These are phyloP conservation scores for Odontophorus gujanensis DNA, from an alignment of 2,113 vertebrate genomes.

Conservation along the genomic window DNA sequence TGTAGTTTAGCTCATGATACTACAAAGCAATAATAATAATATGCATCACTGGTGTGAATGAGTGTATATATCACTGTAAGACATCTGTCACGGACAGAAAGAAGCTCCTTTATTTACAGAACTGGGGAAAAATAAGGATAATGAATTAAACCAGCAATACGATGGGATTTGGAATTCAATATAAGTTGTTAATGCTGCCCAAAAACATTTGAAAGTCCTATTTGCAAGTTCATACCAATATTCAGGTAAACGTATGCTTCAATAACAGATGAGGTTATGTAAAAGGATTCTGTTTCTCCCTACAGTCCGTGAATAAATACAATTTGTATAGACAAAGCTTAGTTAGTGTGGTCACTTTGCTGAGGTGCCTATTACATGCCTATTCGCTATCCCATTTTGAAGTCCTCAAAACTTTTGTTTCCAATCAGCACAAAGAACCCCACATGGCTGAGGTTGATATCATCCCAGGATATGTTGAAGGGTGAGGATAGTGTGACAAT, in stretches of 20 bases:
- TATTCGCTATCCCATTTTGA: not conserved
- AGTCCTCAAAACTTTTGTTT: not conserved
- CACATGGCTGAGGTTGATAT: not conserved
- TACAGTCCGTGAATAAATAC: not conserved
- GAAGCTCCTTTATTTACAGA: not conserved
- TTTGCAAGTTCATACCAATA: not conserved
- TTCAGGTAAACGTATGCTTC: not conserved
- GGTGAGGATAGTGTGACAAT: not conserved
- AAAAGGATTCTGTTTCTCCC: not conserved
- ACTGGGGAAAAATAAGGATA: conserved; percentile 16
- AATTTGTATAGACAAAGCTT: not conserved
- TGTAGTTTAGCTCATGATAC: not conserved
- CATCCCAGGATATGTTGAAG: not conserved
- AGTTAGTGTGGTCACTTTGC: not conserved
- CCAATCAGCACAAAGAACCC: not conserved
- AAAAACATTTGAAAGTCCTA: not conserved
- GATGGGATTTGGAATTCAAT: too few species aligned
- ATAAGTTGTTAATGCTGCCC: too few species aligned
- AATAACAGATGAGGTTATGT: not conserved
- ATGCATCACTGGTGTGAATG: not conserved
- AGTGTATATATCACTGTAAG: not conserved
- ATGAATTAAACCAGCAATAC: not conserved
- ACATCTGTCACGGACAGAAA: conserved; percentile 37
- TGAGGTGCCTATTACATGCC: not conserved
- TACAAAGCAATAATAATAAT: not conserved